Evolutionary conservation across 2,113 vertebrate species (phyloP).

Genomic region (Odontophorus gujanensis): DNA sequence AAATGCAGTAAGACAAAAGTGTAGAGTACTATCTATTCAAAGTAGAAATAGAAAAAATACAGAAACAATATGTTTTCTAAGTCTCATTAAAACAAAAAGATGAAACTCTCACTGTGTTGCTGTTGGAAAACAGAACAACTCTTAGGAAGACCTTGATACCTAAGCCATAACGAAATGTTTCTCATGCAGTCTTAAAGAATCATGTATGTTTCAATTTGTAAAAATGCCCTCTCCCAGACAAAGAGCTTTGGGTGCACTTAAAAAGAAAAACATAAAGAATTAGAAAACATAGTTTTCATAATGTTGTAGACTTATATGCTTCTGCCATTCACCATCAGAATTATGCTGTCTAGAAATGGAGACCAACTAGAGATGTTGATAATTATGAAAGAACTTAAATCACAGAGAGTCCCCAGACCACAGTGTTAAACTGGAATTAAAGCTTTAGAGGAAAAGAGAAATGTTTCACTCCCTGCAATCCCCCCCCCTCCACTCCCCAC

Average conservation of each 20-base stretch:
- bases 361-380: conserved; percentile 63
- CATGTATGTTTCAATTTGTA: not conserved
- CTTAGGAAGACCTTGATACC: not conserved
- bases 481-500: not conserved
- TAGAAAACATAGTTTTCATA: conserved; percentile 56
- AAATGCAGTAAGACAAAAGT: not conserved
- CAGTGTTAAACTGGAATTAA: conserved; percentile 63
- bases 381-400: conserved; percentile 69
- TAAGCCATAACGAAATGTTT: not conserved
- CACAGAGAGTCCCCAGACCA: conserved; percentile 57
- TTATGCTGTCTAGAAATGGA: conserved; percentile 66
- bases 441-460: conserved; percentile 51
- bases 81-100: not conserved
- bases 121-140: not conserved
- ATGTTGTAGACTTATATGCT: conserved; percentile 55
- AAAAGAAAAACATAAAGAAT: conserved; percentile 57
- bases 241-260: not conserved
- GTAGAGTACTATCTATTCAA: not conserved
- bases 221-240: not conserved
- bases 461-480: conserved; percentile 38
- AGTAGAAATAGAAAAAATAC: not conserved
- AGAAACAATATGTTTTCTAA: not conserved
- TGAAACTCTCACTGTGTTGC: not conserved
- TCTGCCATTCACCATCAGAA: conserved; percentile 60
- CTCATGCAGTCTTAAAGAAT: not conserved